Evolutionary conservation across 2,888 invertebrate species (phyloP), one percentile per base, ranked within the genome.

Genomic region (Aproaerema taeniolella): DNA sequence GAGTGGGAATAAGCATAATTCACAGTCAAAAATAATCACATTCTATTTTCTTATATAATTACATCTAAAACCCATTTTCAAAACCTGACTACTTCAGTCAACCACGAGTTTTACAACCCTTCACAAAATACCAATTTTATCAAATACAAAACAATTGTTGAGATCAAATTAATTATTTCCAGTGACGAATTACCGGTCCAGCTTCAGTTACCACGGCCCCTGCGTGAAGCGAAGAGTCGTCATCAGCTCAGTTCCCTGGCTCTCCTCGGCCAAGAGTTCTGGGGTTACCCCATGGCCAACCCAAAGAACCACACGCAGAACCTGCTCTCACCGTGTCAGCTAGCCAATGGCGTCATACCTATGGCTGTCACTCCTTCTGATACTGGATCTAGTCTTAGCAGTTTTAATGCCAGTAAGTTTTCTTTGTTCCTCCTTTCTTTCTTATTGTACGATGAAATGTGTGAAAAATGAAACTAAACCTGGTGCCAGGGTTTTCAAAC

Each of bases 151-250:
- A n/a, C n/a, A n/a, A n/a, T n/a, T n/a, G n/a, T n/a, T n/a, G n/a
- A n/a, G n/a, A n/a, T n/a, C n/a, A n/a, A n/a, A 20, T 20, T 20
- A 20, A 6, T 25, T 33, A 45, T 31, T 28, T 24, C 39, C 87
- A 93, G 95, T 82, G 97, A 97, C 75, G 97, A 97, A 87, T 87
- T 98, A 62, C 97, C 97, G 45, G 96, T 96, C 39, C 95, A 95
- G 79, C 88, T 98, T 54, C 91, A 91, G 52, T 85, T 98, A 61
- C 97, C 98, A 30, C 90, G 92, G 52, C 92, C 95, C 17, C 91
- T 98, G 55, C 90, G 94, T 38, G 94, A 95, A 52, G 96, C 96
- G 34, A 94, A 92, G 70, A 95, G 95, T 63, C 91, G 96, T 29
- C 95, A 96, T 70, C 95, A 97, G 68, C 89, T 98, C 33, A 93